These are phyloP conservation scores for Drosophila infuscata DNA, from an alignment of 2,888 invertebrate genomes.

Conservation along the genomic window DNA sequence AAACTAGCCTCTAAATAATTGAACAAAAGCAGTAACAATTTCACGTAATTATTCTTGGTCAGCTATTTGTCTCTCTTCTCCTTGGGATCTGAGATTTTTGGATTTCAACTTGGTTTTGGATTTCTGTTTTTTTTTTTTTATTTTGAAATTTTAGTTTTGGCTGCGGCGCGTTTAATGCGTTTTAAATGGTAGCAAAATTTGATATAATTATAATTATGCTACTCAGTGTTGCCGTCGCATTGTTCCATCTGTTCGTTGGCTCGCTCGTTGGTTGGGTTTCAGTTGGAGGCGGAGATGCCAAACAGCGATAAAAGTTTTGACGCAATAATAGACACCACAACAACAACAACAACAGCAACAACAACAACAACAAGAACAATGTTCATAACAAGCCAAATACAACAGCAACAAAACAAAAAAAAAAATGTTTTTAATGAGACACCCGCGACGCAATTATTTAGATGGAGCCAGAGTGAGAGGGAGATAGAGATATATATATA, in stretches of 20 bases:
- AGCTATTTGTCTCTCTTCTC: conserved; percentile 37
- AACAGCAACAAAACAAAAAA: conserved; percentile 22
- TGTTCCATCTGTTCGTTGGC: conserved; percentile 42
- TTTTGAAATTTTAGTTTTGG: conserved; percentile 8
- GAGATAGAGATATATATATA: not conserved
- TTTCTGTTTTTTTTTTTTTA: not conserved
- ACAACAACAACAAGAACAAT: conserved; percentile 10
- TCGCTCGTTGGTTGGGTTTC: conserved; percentile 11
- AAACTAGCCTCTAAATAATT: conserved; percentile 77
- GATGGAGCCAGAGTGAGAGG: conserved; percentile 8
- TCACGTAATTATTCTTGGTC: conserved; percentile 60
- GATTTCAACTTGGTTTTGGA: not conserved
- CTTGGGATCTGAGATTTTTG: conserved; percentile 23
- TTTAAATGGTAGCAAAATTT: conserved; percentile 82
- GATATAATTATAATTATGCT: conserved; percentile 80
- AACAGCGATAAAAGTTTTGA: conserved; percentile 63
- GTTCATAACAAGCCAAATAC: conserved; percentile 36
- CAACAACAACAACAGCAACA: conserved; percentile 22
- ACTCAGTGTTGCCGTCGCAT: conserved; percentile 46
- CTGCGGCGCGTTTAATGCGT: conserved; percentile 76
- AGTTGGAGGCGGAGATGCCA: conserved; percentile 49
- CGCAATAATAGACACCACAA: conserved; percentile 55
- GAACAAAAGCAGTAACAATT: conserved; percentile 64
- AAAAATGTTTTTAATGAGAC: conserved; percentile 55
- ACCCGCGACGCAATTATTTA: conserved; percentile 52